phyloP scores from a whole-genome alignment of 2,113 vertebrate genomes.

The Tinamus guttatus region DNA sequence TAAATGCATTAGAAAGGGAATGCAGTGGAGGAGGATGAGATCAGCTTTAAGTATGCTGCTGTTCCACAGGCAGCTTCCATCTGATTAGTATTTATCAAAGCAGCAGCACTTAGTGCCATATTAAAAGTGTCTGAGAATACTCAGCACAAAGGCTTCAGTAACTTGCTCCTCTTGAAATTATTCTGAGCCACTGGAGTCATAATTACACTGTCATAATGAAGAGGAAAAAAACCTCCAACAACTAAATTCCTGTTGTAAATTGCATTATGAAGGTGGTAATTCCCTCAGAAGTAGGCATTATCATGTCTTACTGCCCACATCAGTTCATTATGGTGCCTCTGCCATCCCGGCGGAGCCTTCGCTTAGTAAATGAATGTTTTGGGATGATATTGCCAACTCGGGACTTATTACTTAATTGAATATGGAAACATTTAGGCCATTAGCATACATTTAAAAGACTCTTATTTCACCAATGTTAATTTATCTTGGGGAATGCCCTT shows the following conservation, averaged over 20 bases:
- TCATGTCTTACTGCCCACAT: neutral
- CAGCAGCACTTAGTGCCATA: neutral
- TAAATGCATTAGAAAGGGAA: neutral
- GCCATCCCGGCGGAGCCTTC: neutral
- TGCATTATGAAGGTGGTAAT: neutral
- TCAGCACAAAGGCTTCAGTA: slow-evolving; percentile 29
- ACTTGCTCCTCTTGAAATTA: slow-evolving; percentile 50
- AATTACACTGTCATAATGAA: slow-evolving; percentile 70
- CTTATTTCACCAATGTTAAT: slow-evolving; percentile 53
- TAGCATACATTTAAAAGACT: slow-evolving; percentile 35
- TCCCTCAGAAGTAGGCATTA: slow-evolving; percentile 17
- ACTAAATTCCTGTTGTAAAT: slow-evolving; percentile 22
- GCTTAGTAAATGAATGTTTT: neutral
- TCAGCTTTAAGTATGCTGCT: neutral
- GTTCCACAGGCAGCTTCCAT: neutral
- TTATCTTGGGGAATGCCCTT: slow-evolving; percentile 55
- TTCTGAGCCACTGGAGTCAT: slow-evolving; percentile 38
- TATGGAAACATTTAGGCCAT: slow-evolving; percentile 46
- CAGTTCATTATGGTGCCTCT: neutral
- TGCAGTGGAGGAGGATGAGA: neutral
- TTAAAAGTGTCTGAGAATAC: slow-evolving; percentile 1
- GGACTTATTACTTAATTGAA: slow-evolving; percentile 54
- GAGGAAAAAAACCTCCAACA: neutral
- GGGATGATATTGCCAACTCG: neutral
- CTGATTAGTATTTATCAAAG: neutral